Evolutionary conservation across 1,140 invertebrate species (phyloP).

Genomic region (Heliothis virescens): DNA sequence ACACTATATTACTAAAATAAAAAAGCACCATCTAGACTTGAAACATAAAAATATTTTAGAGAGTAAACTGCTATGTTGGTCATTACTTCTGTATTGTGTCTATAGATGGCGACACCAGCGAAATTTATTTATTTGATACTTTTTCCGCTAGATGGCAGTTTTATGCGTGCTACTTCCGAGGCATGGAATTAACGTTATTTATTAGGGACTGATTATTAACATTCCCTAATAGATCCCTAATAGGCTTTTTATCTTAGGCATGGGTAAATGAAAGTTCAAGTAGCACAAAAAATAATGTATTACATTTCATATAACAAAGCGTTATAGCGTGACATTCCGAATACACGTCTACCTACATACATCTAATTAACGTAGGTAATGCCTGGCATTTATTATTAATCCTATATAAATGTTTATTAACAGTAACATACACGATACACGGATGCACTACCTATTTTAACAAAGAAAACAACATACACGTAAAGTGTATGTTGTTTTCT

Average conservation of each 20-base stretch:
- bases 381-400: slow-evolving; percentile 52
- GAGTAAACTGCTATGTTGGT: too few species aligned
- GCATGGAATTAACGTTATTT: too few species aligned
- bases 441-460: not conserved
- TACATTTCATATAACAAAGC: slow-evolving; percentile 71
- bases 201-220: too few species aligned
- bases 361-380: slow-evolving; percentile 47
- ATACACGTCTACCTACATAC: slow-evolving; percentile 52
- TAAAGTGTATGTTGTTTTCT: too few species aligned
- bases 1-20: not conserved
- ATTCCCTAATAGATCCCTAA: too few species aligned
- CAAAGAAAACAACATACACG: not conserved
- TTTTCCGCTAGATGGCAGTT: not conserved
- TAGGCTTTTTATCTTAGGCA: slow-evolving; percentile 2
- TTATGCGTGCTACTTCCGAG: too few species aligned
- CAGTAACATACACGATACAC: slow-evolving; percentile 56
- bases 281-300: slow-evolving; percentile 71
- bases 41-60: not conserved
- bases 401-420: slow-evolving; percentile 45
- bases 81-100: too few species aligned
- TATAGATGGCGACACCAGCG: not conserved
- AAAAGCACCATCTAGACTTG: not conserved
- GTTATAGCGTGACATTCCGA: slow-evolving; percentile 54
- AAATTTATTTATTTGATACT: not conserved
- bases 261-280: slow-evolving; percentile 57